Percentiles rank a stretch among this genome's conserved stretches.
Evolutionary conservation across 1,140 invertebrate species (phyloP).

Genomic region (Neoseiulus cucumeris): DNA sequence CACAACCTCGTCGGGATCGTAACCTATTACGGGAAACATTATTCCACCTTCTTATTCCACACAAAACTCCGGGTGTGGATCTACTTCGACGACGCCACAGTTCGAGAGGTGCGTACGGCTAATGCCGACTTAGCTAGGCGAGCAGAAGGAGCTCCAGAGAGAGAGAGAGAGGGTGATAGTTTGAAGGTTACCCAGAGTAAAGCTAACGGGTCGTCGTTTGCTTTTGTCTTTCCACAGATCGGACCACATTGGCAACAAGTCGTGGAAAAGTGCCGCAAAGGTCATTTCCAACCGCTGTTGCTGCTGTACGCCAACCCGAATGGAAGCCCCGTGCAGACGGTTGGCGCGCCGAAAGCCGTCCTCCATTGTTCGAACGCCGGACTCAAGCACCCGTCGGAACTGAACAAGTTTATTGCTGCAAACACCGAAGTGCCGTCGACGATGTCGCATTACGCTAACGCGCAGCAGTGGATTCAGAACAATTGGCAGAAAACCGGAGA

Average conservation of each 20-base stretch:
- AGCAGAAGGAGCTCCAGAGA: too few species aligned
- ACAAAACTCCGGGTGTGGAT: constrained; percentile 80
- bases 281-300: constrained; percentile 72
- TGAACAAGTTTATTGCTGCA: neutral
- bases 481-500: constrained; percentile 9
- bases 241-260: constrained; percentile 72
- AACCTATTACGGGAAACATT: constrained; percentile 90
- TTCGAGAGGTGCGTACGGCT: constrained; percentile 46
- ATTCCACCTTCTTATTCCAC: constrained; percentile 89
- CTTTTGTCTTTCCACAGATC: constrained; percentile 29
- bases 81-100: constrained; percentile 86
- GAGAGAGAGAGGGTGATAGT: too few species aligned
- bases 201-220: neutral
- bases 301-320: constrained; percentile 65
- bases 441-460: constrained; percentile 6
- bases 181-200: neutral
- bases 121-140: too few species aligned
- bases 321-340: constrained; percentile 50
- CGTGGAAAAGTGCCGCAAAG: constrained; percentile 70
- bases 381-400: neutral
- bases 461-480: constrained; percentile 6
- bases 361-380: constrained; percentile 9
- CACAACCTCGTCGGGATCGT: constrained; percentile 79
- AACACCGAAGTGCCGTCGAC: neutral
- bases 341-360: constrained; percentile 48